Percentiles rank a stretch among this genome's conserved stretches.
Evolutionary conservation across 2,888 invertebrate genomes (phyloP).

Genomic region (Melinopterus prodromus): DNA sequence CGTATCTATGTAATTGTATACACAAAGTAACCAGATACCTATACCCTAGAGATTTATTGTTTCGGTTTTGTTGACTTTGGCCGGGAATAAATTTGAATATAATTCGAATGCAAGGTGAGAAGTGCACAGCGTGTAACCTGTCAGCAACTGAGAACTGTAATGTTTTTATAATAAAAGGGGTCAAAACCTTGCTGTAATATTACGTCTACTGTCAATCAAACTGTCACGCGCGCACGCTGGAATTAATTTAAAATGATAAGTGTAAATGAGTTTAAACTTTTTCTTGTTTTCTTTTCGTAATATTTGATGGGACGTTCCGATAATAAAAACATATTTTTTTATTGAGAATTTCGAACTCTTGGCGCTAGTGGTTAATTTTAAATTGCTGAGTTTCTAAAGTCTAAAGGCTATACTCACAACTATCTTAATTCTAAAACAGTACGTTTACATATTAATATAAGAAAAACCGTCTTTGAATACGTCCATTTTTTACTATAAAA

Average conservation of each 20-base stretch:
- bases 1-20: background rate
- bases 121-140: conserved; percentile 4
- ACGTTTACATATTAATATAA: no score
- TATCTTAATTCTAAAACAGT: no score
- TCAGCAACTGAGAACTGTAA: background rate
- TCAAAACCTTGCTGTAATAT: background rate
- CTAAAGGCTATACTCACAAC: no score
- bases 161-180: conserved; percentile 4
- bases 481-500: no score
- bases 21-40: background rate
- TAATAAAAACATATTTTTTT: background rate
- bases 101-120: background rate
- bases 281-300: background rate
- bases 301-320: background rate
- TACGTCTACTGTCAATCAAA: background rate
- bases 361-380: no score
- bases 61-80: background rate
- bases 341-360: no score
- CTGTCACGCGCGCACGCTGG: background rate
- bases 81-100: background rate
- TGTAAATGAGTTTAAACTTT: background rate
- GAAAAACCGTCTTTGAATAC: no score
- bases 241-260: background rate
- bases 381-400: no score
- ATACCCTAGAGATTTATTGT: background rate